phyloP scores from a whole-genome alignment of 2,797 vertebrate species.

The Tragopan temminckii region DNA sequence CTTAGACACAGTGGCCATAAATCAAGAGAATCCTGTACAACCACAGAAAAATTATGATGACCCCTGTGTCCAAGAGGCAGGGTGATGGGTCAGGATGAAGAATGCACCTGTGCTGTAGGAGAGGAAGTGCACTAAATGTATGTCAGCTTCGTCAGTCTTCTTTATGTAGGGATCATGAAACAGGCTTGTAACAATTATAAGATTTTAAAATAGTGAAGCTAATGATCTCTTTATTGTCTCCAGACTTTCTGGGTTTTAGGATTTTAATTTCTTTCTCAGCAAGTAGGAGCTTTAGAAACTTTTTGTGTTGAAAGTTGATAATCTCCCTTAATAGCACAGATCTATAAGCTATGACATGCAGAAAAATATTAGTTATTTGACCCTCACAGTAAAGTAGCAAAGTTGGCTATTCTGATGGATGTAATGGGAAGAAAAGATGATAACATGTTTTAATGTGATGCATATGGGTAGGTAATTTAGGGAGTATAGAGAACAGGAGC shows the following conservation, averaged over 20 bases:
- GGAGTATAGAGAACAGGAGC: constrained; percentile 62
- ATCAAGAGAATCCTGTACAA: constrained; percentile 26
- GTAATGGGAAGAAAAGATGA: constrained; percentile 66
- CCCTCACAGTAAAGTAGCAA: constrained; percentile 64
- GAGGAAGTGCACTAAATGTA: background rate
- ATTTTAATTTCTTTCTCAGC: constrained; percentile 21
- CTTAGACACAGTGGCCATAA: constrained; percentile 32
- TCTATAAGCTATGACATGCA: background rate
- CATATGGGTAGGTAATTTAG: constrained; percentile 69
- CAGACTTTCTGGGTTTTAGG: constrained; percentile 30
- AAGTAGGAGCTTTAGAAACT: constrained; percentile 10
- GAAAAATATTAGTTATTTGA: constrained; percentile 67
- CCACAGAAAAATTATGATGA: constrained; percentile 52
- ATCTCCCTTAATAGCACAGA: constrained; percentile 33
- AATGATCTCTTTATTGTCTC: constrained; percentile 32
- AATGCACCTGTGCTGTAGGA: constrained; percentile 49
- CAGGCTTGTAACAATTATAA: background rate
- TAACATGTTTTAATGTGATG: constrained; percentile 68
- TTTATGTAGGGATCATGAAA: background rate
- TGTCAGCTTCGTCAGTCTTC: background rate
- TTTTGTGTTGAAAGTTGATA: constrained; percentile 27
- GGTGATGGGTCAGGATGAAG: constrained; percentile 29
- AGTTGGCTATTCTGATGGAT: constrained; percentile 64
- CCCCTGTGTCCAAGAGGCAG: constrained; percentile 33
- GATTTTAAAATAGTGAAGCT: constrained; percentile 5